A percentile compares a stretch with the other conserved stretches of the same genome.
phyloP scores from a whole-genome alignment of 2,888 invertebrate species.

The Steinernema carpocapsae region DNA sequence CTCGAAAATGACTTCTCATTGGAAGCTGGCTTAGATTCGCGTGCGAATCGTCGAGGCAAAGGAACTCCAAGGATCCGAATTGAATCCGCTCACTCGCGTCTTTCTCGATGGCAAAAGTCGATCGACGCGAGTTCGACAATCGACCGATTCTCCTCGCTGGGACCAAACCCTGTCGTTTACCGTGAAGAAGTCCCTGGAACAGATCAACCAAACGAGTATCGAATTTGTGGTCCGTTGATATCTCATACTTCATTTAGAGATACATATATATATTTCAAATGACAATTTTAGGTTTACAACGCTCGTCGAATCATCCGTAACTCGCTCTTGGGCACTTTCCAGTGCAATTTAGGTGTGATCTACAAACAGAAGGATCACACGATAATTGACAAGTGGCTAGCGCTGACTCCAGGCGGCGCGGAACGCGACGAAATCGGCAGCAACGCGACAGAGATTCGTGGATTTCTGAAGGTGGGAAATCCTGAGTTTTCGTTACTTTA shows the following conservation, averaged over 20 bases:
- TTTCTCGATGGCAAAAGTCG: constrained; percentile 38
- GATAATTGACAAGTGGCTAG: constrained; percentile 56
- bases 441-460: constrained; percentile 53
- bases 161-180: constrained; percentile 41
- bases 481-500: too few relatives aligned
- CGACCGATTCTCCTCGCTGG: constrained; percentile 41
- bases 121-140: constrained; percentile 39
- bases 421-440: constrained; percentile 45
- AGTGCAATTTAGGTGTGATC: constrained; percentile 41
- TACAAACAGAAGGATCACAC: constrained; percentile 40
- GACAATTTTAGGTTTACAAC: constrained; percentile 41
- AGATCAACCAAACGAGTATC: constrained; percentile 26
- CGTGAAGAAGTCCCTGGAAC: constrained; percentile 38
- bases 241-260: background rate
- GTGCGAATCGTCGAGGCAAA: constrained; percentile 43
- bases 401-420: constrained; percentile 44
- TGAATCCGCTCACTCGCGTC: constrained; percentile 43
- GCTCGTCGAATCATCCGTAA: constrained; percentile 40
- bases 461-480: constrained; percentile 59
- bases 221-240: constrained; percentile 39
- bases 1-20: background rate
- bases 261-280: background rate
- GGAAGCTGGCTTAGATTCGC: background rate
- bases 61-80: constrained; percentile 42
- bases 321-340: constrained; percentile 41